A percentile compares a stretch with the other conserved stretches of the same genome.
phyloP scores from a whole-genome alignment of 2,113 vertebrate species.

The Equus przewalskii region DNA sequence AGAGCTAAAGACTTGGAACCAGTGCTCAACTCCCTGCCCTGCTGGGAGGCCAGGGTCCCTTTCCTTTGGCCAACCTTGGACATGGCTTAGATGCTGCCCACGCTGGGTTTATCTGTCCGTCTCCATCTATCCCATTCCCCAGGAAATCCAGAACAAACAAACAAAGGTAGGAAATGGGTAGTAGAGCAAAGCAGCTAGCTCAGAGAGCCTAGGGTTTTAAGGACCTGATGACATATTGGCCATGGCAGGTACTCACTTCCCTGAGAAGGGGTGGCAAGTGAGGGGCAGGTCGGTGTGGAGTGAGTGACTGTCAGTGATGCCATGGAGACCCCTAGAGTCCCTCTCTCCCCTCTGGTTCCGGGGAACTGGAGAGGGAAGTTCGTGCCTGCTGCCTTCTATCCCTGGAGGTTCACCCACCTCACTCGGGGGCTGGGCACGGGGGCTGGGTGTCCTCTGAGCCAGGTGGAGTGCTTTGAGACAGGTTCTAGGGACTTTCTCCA shows the following conservation, averaged over 20 bases:
- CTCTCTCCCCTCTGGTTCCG: not conserved
- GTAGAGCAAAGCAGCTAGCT: conserved; percentile 7
- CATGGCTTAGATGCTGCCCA: not conserved
- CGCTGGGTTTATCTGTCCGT: not conserved
- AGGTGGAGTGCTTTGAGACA: conserved; percentile 47
- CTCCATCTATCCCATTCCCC: conserved; percentile 14
- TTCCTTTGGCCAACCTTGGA: not conserved
- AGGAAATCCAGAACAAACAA: conserved; percentile 50
- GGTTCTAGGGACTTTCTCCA: conserved; percentile 25
- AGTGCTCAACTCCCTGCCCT: not conserved
- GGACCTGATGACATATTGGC: not conserved
- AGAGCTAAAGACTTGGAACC: conserved; percentile 53
- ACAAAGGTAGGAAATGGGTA: not conserved
- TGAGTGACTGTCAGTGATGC: not conserved
- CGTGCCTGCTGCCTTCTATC: not conserved
- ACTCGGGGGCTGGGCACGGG: not conserved
- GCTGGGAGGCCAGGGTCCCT: not conserved
- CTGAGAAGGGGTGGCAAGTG: not conserved
- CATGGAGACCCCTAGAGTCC: not conserved
- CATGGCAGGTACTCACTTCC: not conserved
- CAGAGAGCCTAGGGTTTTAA: not conserved
- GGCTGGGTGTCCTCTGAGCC: not conserved
- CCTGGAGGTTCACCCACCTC: not conserved
- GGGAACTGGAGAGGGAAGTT: not conserved
- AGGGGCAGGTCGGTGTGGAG: not conserved